A percentile compares a stretch with the other conserved stretches of the same genome.
These are phyloP conservation scores for Trichopria drosophilae DNA, from an alignment of 2,888 invertebrate species.

Conservation along the genomic window DNA sequence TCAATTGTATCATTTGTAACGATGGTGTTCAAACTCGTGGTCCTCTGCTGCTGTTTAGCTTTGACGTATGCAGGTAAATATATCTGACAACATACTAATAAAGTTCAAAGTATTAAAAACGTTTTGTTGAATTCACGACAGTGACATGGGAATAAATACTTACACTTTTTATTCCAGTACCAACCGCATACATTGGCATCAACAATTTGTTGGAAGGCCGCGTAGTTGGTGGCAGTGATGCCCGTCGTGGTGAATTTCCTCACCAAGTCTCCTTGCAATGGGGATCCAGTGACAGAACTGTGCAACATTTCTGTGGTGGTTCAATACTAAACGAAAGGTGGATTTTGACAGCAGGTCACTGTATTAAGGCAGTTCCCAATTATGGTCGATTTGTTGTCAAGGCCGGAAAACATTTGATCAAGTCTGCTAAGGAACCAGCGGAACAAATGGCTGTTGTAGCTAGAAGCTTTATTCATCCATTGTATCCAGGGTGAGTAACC, in stretches of 20 bases:
- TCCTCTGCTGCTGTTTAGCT: slow-evolving; percentile 7
- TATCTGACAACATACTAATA: not conserved
- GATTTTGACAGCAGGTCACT: slow-evolving; percentile 57
- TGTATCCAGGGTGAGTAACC: slow-evolving; percentile 45
- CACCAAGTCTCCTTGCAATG: slow-evolving; percentile 59
- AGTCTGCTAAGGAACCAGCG: slow-evolving; percentile 34
- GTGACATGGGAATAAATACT: too few relatives aligned
- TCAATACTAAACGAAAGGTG: slow-evolving; percentile 53
- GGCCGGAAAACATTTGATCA: slow-evolving; percentile 38
- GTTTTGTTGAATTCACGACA: too few relatives aligned
- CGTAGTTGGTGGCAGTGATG: slow-evolving; percentile 47
- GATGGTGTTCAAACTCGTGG: slow-evolving; percentile 12
- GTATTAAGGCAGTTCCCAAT: slow-evolving; percentile 49
- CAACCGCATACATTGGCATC: not conserved
- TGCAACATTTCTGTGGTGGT: slow-evolving; percentile 53
- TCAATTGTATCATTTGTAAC: slow-evolving; percentile 25
- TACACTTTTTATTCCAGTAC: slow-evolving; percentile 11
- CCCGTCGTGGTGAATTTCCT: slow-evolving; percentile 56
- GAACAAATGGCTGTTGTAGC: slow-evolving; percentile 52
- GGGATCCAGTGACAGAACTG: slow-evolving; percentile 40
- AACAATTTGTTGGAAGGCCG: slow-evolving; percentile 21
- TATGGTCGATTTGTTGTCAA: slow-evolving; percentile 56
- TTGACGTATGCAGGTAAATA: slow-evolving; percentile 10
- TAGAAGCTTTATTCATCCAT: slow-evolving; percentile 51
- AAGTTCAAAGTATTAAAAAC: not conserved